phyloP scores from a whole-genome alignment of 2,113 vertebrate genomes.

The Nothoprocta perdicaria region DNA sequence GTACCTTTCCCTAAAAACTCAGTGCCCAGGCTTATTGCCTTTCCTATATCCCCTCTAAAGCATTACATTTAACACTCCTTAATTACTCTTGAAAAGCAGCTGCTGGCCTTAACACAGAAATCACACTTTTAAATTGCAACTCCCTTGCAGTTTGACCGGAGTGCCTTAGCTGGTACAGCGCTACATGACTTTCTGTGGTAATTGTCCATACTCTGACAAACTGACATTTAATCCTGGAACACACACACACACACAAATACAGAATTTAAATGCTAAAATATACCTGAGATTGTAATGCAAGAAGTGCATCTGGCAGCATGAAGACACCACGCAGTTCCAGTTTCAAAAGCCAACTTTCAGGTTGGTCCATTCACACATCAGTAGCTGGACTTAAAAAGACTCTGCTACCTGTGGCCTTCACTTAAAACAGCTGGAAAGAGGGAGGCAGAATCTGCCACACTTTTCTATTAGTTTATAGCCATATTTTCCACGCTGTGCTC shows the following conservation, averaged over 20 bases:
- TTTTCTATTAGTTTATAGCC: background rate
- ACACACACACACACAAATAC: slow-evolving; percentile 31
- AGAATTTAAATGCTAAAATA: slow-evolving; percentile 75
- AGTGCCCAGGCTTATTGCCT: background rate
- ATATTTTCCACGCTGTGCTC: slow-evolving; percentile 33
- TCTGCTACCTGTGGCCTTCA: background rate
- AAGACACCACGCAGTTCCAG: slow-evolving; percentile 55
- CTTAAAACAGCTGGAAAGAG: background rate
- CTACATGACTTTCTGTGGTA: slow-evolving; percentile 31
- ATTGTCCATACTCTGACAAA: slow-evolving; percentile 69
- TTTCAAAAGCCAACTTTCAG: slow-evolving; percentile 3
- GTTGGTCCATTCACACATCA: background rate
- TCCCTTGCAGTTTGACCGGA: slow-evolving; percentile 39
- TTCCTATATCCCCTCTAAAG: slow-evolving; percentile 35
- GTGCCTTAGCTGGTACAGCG: slow-evolving; percentile 27
- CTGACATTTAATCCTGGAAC: slow-evolving; percentile 40
- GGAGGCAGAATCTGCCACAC: background rate
- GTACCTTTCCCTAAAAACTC: background rate
- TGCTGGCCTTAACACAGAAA: slow-evolving; percentile 47
- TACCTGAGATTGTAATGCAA: slow-evolving; percentile 58
- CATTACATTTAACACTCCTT: slow-evolving; percentile 34
- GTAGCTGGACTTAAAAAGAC: background rate
- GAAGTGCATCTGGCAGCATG: slow-evolving; percentile 36
- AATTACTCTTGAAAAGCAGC: slow-evolving; percentile 64
- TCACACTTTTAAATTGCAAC: slow-evolving; percentile 43